Evolutionary conservation across 2,888 invertebrate genomes (phyloP).

Genomic region (Leptodirus hochenwartii): DNA sequence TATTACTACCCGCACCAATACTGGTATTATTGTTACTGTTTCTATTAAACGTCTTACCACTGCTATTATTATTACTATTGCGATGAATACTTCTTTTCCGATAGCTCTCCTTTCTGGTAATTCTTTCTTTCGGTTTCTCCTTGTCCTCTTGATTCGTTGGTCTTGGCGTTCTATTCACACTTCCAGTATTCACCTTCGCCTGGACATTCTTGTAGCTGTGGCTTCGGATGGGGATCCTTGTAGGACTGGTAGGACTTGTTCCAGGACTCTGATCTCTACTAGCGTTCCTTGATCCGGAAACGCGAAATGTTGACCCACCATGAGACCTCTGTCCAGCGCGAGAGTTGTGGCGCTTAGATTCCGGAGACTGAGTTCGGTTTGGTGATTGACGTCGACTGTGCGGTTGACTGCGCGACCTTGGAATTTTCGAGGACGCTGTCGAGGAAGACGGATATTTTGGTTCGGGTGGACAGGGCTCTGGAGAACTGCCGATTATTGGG

Average conservation of each 20-base stretch:
- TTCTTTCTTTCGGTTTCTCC: no score
- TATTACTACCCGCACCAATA: conserved; percentile 6
- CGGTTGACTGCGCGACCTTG: conserved; percentile 15
- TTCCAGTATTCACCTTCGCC: conserved; percentile 25
- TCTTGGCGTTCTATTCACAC: no score
- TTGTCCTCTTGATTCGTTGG: background rate
- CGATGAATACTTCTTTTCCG: no score
- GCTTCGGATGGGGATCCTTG: conserved; percentile 19
- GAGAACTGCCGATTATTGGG: conserved; percentile 26
- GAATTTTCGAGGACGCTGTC: conserved; percentile 19
- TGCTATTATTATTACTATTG: conserved; percentile 11
- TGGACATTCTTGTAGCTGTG: conserved; percentile 22
- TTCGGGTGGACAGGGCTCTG: conserved; percentile 20
- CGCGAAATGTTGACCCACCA: background rate
- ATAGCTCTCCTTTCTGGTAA: conserved; percentile 1
- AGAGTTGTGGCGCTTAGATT: conserved; percentile 17
- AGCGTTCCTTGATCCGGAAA: conserved; percentile 11
- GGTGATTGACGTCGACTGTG: conserved; percentile 16
- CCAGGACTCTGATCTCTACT: conserved; percentile 22
- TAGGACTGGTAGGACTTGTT: conserved; percentile 19
- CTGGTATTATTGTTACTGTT: conserved; percentile 11
- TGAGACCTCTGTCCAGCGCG: conserved; percentile 16
- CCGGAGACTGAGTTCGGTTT: conserved; percentile 8
- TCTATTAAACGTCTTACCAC: conserved; percentile 25
- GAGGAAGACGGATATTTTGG: conserved; percentile 24